Base-by-base conservation (phyloP, 2,888 invertebrate genomes). In the Napeogenes inachia region DNA sequence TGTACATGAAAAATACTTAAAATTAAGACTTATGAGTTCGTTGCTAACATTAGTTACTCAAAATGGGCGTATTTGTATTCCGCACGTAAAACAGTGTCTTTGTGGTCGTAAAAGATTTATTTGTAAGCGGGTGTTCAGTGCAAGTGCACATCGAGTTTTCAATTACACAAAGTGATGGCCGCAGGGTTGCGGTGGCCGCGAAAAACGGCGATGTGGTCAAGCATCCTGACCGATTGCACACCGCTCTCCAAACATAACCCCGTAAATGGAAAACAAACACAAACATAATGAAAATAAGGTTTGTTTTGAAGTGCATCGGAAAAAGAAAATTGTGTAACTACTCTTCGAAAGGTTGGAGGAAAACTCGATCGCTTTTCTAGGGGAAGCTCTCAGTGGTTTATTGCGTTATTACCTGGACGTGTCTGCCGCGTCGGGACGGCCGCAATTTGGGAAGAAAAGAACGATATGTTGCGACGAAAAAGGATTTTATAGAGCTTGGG, bases 381-480 rank as follows among this genome's bases (percentile, higher is more conserved):
- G 81, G 85, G 85, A 88, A 85, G 84, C 88, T 86, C 89, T 87
- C 87, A 86, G 87, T 89, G 88, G 88, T 89, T 89, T 90, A 90
- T 90, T 89, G 89, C 87, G 89, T 90, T 90, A 90, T 90, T 89
- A 90, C 90, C 89, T 90, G 89, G 85, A 89, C 89, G 87, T 87
- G 88, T 87, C 86, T 82, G 82, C 83, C 82, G 82, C 84, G 80
- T 70, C 82, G 87, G 87, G 86, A 86, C 88, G 84, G 81, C 85
- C 85, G 86, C 89, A 89, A 89, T 89, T 89, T 84, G 80, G 84
- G 82, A 75, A 81, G 85, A 85, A 86, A 87, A 85, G 87, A 82
- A 84, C 85, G 87, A 87, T 87, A 88, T 86, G 89, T 89, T 85
- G 82, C 80, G 78, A 81, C 81, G 79, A 86, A 84, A 50, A 85